Evolutionary conservation across 2,888 invertebrate species (phyloP), one percentile per base, ranked within the genome.

Genomic region (Osmoderma eremita): DNA sequence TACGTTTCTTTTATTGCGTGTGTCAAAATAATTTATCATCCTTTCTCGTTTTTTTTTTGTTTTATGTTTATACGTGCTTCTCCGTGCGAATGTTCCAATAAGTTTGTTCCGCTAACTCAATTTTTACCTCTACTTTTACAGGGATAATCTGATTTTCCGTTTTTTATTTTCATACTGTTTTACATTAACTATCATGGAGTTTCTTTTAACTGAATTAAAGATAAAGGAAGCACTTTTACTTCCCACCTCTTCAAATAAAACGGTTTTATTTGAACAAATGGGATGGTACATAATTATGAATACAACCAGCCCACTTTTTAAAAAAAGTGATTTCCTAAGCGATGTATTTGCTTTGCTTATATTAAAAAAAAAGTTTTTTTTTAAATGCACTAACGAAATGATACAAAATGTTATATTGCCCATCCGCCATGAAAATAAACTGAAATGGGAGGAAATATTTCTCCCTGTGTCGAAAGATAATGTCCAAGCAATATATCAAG

Each of bases 401-500:
- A 38, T 53, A 18, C 38, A 17, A n/a, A 53, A 36, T 30, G 45
- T n/a, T n/a, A n/a, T n/a, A n/a, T n/a, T 17, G 45, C 45, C 30
- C 45, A 17, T 61, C 24, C 15, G 15, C 10, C 58, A 61, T 61
- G 45, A 30, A 61, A 61, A 61, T 45, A 61, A 18, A 45, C 58
- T 45, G 30, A 61, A 61, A n/a, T 66, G 41, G 56, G 30, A 1
- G 51, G 67, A 56, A 64, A 67, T 67, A 62, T 67, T 62, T 67
- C 67, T 63, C 62, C 49, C 38, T 65, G 65, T 68, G 70, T 70
- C 70, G 70, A 70, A 70, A 70, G 70, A 70, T 70, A 69, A 70
- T 66, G 69, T 67, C 66, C 12, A 30, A 17, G 58, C 58, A 61
- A 61, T 61, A 61, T 61, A 61, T 61, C 30, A 61, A 61, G 58